phyloP scores from a whole-genome alignment of 1,140 invertebrate genomes.

The Drosophila navojoa region DNA sequence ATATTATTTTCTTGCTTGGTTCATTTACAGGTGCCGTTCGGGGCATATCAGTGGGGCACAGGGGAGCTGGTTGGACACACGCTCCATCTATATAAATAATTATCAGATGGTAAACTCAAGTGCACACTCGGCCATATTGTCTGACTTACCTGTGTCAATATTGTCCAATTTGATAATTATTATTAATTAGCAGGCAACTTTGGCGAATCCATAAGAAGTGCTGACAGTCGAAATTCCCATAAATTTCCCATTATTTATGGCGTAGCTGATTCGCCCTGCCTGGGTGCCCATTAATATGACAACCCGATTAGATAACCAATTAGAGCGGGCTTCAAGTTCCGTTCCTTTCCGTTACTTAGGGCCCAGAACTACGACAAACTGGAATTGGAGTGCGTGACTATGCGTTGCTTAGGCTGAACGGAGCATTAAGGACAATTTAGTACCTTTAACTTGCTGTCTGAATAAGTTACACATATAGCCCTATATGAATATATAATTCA shows the following conservation, averaged over 20 bases:
- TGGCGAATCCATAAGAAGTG: constrained; percentile 17
- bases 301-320: constrained; percentile 2
- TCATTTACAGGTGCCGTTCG: constrained; percentile 4
- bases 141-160: constrained; percentile 36
- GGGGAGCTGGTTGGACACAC: not conserved
- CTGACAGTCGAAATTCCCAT: constrained; percentile 22
- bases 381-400: constrained; percentile 21
- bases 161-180: constrained; percentile 44
- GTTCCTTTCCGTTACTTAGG: no score
- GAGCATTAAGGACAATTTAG: not conserved
- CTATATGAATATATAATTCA: constrained; percentile 3
- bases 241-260: constrained; percentile 38
- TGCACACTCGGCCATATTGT: constrained; percentile 13
- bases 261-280: not conserved
- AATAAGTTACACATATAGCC: not conserved
- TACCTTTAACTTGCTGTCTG: not conserved
- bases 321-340: not conserved
- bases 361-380: not conserved
- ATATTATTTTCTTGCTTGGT: not conserved
- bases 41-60: not conserved
- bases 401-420: not conserved
- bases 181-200: constrained; percentile 33
- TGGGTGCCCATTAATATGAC: not conserved
- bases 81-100: constrained; percentile 31
- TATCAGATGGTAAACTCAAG: constrained; percentile 32